Evolutionary conservation across 2,888 invertebrate genomes (phyloP).

Genomic region (Drosophila rellima): DNA sequence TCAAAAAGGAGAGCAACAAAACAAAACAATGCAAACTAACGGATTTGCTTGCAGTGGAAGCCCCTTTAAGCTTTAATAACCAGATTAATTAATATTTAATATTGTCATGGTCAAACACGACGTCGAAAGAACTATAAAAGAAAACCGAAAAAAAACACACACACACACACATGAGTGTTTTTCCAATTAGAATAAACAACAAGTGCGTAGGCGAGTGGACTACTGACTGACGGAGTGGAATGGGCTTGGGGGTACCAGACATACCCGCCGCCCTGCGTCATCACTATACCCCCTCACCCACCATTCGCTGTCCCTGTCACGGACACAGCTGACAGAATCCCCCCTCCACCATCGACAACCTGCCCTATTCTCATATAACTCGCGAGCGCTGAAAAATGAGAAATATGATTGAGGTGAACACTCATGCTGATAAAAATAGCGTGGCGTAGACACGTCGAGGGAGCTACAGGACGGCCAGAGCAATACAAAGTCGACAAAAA

Average conservation of each 20-base stretch:
- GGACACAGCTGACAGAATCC: conserved; percentile 40
- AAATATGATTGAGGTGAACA: conserved; percentile 79
- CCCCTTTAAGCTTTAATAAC: conserved; percentile 56
- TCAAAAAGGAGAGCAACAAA: conserved; percentile 24
- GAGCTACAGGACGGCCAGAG: conserved; percentile 19
- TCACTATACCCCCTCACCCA: not conserved
- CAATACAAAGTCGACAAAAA: conserved; percentile 41
- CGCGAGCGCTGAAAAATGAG: conserved; percentile 71
- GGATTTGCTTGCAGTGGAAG: conserved; percentile 30
- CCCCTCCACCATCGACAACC: conserved; percentile 7
- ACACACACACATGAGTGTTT: conserved; percentile 14
- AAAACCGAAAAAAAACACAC: conserved; percentile 46
- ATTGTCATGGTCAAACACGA: conserved; percentile 74
- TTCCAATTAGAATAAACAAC: conserved; percentile 49
- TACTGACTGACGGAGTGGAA: conserved; percentile 44
- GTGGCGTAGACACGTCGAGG: conserved; percentile 47
- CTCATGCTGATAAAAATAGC: conserved; percentile 76
- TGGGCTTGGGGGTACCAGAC: conserved; percentile 13
- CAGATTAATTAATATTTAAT: conserved; percentile 79
- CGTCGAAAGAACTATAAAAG: conserved; percentile 55
- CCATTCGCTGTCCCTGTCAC: conserved; percentile 42
- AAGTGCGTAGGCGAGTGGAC: conserved; percentile 66
- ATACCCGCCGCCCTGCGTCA: conserved; percentile 11
- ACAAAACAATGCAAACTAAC: conserved; percentile 17
- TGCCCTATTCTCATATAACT: conserved; percentile 41